phyloP scores from a whole-genome alignment of 2,113 vertebrate genomes.

The Amazona vittata region DNA sequence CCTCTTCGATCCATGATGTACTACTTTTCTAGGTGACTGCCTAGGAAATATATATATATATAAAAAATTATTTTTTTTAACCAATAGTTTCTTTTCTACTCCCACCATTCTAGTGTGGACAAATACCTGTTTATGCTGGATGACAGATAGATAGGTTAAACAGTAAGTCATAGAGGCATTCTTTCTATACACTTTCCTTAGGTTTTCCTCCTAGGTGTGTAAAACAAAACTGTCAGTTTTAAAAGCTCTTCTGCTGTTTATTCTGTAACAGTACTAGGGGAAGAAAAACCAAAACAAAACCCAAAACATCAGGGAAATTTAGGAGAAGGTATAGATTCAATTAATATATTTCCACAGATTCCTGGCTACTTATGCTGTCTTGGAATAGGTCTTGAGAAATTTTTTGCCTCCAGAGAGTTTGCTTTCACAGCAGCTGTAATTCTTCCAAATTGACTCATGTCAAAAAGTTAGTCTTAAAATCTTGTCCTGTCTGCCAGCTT shows the following conservation, averaged over 20 bases:
- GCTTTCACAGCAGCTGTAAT: not conserved
- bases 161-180: not conserved
- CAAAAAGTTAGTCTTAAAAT: constrained; percentile 41
- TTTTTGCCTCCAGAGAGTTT: not conserved
- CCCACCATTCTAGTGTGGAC: not conserved
- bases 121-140: not conserved
- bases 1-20: not conserved
- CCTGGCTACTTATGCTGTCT: not conserved
- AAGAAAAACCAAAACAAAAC: not conserved
- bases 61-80: not conserved
- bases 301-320: not conserved
- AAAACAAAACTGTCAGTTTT: not conserved
- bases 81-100: not conserved
- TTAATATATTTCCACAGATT: not conserved
- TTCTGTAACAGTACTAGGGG: not conserved
- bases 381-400: not conserved
- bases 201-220: not conserved
- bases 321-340: not conserved
- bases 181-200: not conserved
- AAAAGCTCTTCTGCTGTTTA: not conserved
- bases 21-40: not conserved
- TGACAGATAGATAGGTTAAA: not conserved
- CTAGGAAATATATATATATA: not conserved
- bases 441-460: not conserved
- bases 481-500: constrained; percentile 40